Evolutionary conservation across 1,140 invertebrate species (phyloP), one percentile per base, ranked within the genome.

Genomic region (Drosophila sulfurigaster): DNA sequence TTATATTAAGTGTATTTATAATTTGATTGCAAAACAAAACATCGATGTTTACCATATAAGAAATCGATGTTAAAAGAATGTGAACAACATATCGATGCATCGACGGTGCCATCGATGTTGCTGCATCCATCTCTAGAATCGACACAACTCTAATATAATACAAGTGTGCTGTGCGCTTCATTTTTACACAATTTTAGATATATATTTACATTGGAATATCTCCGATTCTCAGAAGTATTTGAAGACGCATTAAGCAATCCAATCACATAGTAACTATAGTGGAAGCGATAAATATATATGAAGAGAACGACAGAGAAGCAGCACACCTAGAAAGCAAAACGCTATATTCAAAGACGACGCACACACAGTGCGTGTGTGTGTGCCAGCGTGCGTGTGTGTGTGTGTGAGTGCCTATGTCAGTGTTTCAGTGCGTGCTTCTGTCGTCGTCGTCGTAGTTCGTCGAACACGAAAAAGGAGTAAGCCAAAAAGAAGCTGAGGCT

Each of bases 341-440:
- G 57, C 25, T 62, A 75, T 56, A 70, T 75, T 63, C 58, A 75
- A 75, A 75, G 72, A 63, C 72, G 72, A 63, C 72, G 32, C 66
- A 75, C 58, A 70, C 71, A 62, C 70, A 57, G 66, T 75, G 65
- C 51, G 71, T 69, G 54, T 67, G 69, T 57, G 60, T 71, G 51
- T 25, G 59, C 45, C 20, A 16, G 15, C 16, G 49, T 65, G 43
- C 41, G 28, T 35, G 51, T 52, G 60, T 57, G 3, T 49, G 57
- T 60, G 64, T 54, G 35, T 38, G 35, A 10, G 35, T 38, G 35
- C 8, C 32, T 32, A 8, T 32, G 32, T 32, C 28, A 46, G 57
- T 69, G 66, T 63, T 10, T 38, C 51, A 75, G 72, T 75, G 72
- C 66, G 66, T 75, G 72, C 58, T 69, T 49, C 58, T 51, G 51